Evolutionary conservation across 2,113 vertebrate genomes (phyloP).

Genomic region (Cheirogaleus medius): DNA sequence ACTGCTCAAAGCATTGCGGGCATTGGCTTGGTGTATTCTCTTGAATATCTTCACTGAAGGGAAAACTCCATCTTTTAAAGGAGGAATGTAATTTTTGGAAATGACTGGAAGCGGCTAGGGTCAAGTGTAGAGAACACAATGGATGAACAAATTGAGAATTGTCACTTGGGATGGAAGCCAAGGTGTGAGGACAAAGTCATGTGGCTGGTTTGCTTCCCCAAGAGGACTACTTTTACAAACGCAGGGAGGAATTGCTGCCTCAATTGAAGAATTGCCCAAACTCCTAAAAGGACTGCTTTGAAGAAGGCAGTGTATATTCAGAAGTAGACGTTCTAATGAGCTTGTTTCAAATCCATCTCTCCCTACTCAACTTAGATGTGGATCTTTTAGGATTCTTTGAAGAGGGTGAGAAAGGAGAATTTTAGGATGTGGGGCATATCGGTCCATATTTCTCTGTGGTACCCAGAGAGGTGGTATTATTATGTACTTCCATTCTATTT

Average conservation of each 20-base stretch:
- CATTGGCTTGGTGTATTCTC: background rate
- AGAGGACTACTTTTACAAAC: background rate
- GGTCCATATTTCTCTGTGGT: background rate
- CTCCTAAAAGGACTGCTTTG: background rate
- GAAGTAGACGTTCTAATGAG: background rate
- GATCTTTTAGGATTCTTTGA: slow-evolving; percentile 21
- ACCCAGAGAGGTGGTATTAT: background rate
- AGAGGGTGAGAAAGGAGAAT: background rate
- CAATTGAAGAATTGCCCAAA: background rate
- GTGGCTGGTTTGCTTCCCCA: background rate
- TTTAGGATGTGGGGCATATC: background rate
- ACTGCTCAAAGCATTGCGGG: background rate
- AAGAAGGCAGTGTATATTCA: background rate
- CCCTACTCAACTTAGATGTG: background rate
- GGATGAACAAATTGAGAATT: background rate
- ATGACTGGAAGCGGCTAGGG: background rate
- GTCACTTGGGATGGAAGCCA: background rate
- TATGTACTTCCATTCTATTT: background rate
- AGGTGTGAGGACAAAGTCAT: background rate
- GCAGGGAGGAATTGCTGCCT: background rate
- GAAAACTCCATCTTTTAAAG: slow-evolving; percentile 23
- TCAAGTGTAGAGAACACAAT: background rate
- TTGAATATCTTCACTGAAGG: background rate
- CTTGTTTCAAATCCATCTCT: background rate
- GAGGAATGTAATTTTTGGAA: slow-evolving; percentile 39